Base-by-base conservation (phyloP, 2,113 vertebrate species). In the Sinosuthora webbiana region DNA sequence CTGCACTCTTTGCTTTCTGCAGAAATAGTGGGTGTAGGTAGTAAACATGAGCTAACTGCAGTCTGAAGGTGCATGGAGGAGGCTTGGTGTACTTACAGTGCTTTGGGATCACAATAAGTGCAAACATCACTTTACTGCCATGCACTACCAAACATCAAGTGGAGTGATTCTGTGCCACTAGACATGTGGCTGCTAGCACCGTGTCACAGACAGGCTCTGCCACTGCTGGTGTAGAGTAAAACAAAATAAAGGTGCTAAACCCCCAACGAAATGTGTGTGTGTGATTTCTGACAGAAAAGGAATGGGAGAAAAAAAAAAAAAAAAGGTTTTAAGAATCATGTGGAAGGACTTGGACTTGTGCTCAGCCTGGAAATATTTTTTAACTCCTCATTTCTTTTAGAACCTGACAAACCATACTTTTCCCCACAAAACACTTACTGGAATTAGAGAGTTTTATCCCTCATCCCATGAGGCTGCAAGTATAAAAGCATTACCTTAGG, bases 291-390 rank as follows among this genome's bases (percentile, higher is more conserved):
- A 22, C 20, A 69, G 25, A 49, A 69, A 56, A 62, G 31, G 22
- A 69, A n/a, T 35, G 52, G 3, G 33, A 24, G 13, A 30, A 74
- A 33, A 30, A 30, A 52, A 70, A 42, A 17, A 0, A 62, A n/a
- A 0, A 62, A n/a, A 12, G 2, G 1, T 28, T 86, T 55, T 15
- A 5, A 35, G 57, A 62, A 22, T 28, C 3, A 10, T 1, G 1
- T 24, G 20, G 39, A 55, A 88, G 27, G 35, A 67, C 11, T 64
- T 71, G 62, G 20, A 45, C 47, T 11, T 52, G 13, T 14, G 7
- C 65, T 49, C 33, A 23, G 28, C 64, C 23, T 20, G 24, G 6
- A 47, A 85, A 30, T 90, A 20, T 62, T 49, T 62, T 74, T 80
- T 37, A 31, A 31, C 23, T 71, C 18, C 6, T 5, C 7, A 33